Conservation (phyloP, 2,113 vertebrate species). For the Corythoichthys intestinalis region DNA sequence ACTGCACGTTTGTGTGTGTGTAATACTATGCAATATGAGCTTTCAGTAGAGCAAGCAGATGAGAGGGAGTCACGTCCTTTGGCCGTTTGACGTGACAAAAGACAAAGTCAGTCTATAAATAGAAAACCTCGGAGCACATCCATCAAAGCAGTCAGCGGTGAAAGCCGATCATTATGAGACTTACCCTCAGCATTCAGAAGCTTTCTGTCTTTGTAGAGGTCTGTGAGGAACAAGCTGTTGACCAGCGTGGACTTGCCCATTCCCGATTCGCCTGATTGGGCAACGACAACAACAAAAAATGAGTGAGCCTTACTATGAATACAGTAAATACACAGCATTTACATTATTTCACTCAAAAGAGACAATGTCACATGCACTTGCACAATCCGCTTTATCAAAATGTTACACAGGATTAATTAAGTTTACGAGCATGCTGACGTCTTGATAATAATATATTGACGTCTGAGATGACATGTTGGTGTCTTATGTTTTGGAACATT, state of each 20-base stretch:
- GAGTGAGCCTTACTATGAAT: background rate
- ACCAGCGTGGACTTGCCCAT: conserved; percentile 97
- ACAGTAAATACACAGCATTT: background rate
- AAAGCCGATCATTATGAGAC: conserved; percentile 13
- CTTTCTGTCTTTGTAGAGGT: conserved; percentile 97
- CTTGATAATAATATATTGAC: too few relatives aligned
- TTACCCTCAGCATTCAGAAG: conserved; percentile 95
- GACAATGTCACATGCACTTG: too few relatives aligned
- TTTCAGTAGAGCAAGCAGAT: background rate
- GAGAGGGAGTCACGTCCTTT: background rate
- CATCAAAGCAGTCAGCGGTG: background rate
- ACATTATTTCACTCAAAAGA: background rate
- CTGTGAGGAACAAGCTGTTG: conserved; percentile 97
- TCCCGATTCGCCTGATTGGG: conserved; percentile 88
- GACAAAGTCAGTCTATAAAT: background rate
- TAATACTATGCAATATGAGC: background rate
- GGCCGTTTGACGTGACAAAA: background rate
- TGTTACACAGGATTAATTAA: too few relatives aligned
- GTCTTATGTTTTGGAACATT: too few relatives aligned
- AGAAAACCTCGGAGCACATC: background rate
- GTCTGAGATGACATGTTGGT: too few relatives aligned
- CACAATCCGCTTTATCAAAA: too few relatives aligned
- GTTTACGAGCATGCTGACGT: too few relatives aligned
- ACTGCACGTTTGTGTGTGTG: background rate
- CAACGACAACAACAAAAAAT: conserved; percentile 8